Conservation (phyloP, 2,797 vertebrate species). For the Pygocentrus nattereri region DNA sequence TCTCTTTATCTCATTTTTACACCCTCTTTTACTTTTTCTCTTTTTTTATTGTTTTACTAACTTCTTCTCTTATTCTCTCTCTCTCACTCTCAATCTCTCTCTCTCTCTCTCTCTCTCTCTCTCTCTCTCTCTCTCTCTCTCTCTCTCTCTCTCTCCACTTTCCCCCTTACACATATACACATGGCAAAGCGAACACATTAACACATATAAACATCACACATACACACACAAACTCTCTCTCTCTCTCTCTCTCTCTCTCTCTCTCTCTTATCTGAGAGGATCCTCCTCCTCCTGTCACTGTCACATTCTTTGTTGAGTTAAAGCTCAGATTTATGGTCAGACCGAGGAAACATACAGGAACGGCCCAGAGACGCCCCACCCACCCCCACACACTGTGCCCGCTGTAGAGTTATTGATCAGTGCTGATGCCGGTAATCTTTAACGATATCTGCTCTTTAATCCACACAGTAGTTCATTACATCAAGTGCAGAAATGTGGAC, state of each 20-base stretch:
- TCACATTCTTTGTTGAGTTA: slow-evolving; percentile 75
- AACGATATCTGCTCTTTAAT: too few relatives aligned
- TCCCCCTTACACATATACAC: too few relatives aligned
- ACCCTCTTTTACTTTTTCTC: too few relatives aligned
- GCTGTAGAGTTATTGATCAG: slow-evolving; percentile 11
- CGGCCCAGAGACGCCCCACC: neutral
- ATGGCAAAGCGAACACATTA: too few relatives aligned
- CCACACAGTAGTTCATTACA: too few relatives aligned
- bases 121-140: too few relatives aligned
- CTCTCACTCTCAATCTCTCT: too few relatives aligned
- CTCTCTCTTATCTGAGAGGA: slow-evolving; percentile 17
- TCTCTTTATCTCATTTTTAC: too few relatives aligned
- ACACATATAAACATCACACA: slow-evolving; percentile 20
- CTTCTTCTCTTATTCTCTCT: too few relatives aligned
- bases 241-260: neutral
- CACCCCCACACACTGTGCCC: neutral
- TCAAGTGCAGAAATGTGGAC: too few relatives aligned
- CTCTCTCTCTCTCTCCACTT: too few relatives aligned
- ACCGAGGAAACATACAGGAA: slow-evolving; percentile 62
- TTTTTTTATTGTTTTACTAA: slow-evolving; percentile 52
- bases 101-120: too few relatives aligned
- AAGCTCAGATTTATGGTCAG: slow-evolving; percentile 67
- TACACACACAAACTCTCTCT: slow-evolving; percentile 21
- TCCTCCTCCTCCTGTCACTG: slow-evolving; percentile 38
- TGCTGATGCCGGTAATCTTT: slow-evolving; percentile 29